Conservation (phyloP, 2,113 vertebrate genomes). For the Chloropsis hardwickii region DNA sequence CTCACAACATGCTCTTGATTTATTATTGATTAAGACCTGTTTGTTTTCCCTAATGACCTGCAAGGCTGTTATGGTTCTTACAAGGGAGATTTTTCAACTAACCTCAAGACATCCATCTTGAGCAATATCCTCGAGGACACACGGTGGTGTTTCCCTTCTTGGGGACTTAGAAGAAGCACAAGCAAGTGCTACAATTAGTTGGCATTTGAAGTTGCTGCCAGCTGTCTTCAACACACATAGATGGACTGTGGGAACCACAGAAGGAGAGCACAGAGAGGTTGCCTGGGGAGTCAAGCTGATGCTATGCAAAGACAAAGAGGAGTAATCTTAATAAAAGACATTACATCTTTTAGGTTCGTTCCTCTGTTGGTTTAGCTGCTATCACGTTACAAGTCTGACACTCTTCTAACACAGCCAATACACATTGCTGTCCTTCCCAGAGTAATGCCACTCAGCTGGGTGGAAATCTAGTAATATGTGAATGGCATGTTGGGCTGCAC, state of each 20-base stretch:
- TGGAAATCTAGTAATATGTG: not conserved
- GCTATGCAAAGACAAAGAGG: not conserved
- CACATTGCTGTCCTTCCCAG: not conserved
- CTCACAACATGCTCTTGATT: conserved; percentile 38
- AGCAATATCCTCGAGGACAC: not conserved
- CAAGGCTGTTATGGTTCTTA: not conserved
- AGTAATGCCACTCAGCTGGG: not conserved
- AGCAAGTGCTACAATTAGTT: not conserved
- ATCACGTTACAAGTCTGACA: not conserved
- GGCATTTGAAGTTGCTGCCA: not conserved
- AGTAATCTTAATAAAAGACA: not conserved
- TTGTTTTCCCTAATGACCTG: not conserved
- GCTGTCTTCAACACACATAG: not conserved
- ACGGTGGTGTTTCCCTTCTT: not conserved
- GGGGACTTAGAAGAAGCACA: not conserved
- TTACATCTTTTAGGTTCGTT: not conserved
- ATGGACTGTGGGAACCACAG: not conserved
- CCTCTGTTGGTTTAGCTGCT: not conserved
- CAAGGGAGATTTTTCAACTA: not conserved
- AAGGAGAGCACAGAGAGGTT: not conserved
- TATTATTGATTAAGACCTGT: conserved; percentile 32
- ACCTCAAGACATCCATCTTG: not conserved
- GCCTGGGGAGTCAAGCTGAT: not conserved
- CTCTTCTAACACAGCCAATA: not conserved
- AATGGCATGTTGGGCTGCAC: not conserved